Base-by-base conservation (phyloP, 2,888 invertebrate species). In the Acrobasis consociella region DNA sequence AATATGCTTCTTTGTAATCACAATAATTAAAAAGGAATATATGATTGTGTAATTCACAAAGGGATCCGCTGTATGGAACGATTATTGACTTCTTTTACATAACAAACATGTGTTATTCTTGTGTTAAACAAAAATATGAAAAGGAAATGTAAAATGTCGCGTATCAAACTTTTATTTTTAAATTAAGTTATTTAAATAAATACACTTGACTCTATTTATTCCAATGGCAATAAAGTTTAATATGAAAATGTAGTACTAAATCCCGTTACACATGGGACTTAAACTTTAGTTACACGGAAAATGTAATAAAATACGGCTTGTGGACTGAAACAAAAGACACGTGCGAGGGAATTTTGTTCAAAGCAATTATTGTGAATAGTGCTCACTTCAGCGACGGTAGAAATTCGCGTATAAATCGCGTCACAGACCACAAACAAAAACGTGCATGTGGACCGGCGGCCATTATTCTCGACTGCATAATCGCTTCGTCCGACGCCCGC, bases 381-480 rank as follows among this genome's bases (percentile, higher is more conserved):
- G 89, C 81, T 88, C 90, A 91, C 89, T 91, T 91, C 85, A 86
- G 86, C 86, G 85, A 87, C 84, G 88, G 89, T 86, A 88, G 90
- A 90, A 91, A 86, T 91, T 91, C 89, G 82, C 82, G 87, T 87
- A 91, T 92, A 92, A 91, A 92, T 92, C 91, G 91, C 91, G 90
- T 91, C 92, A 90, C 89, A 90, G 90, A 89, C 91, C 92, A 90
- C 92, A 91, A 92, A 92, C 91, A 91, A 91, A 92, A 91, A 91
- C 91, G 91, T 91, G 88, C 90, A 92, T 89, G 91, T 89, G 89
- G 91, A 91, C 89, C 87, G 88, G 86, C 87, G 84, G 82, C 91
- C 91, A 92, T 91, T 92, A 92, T 91, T 92, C 90, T 92, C 91
- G 87, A 90, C 91, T 91, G 91, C 91, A 92, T 92, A 92, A 92